Evolutionary conservation across 2,113 vertebrate species (phyloP), one percentile per base, ranked within the genome.

Genomic region (Colinus virginianus): DNA sequence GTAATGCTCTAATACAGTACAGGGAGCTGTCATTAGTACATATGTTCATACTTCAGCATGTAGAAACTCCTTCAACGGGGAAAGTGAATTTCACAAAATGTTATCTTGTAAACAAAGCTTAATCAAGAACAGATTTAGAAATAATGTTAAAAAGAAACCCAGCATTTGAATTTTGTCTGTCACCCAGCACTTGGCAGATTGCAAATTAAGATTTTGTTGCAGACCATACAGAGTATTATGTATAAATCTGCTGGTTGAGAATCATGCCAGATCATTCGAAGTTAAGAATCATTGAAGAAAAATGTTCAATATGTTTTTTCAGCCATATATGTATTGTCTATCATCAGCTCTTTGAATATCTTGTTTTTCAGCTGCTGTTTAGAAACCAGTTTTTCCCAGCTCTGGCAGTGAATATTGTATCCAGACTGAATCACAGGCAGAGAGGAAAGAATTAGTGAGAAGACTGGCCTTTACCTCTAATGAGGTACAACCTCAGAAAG

Each of bases 41-140:
- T 85, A 85, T 92, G 93, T 94, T 93, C 63, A 85, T 49, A 48
- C 42, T 82, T n/a, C 28, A 28, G 87, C 40, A 38, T n/a, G 38
- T 59, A 85, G 63, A 77, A 90, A 74, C 17, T 74, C 30, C 42
- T 66, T 58, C 75, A 59, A 42, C 42, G 55, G 15, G 12, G 49
- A 87, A 67, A 0, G 0, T 82, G 75, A 67, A 43, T 32, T 30
- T 77, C 74, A 63, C 23, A 40, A 55, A 89, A 70, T 30, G 38
- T 66, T 94, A 42, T 68, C 84, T 92, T 16, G 4, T 59, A 75
- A 91, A 43, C 8, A 85, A 70, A 79, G 87, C 21, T 6, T 2
- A 90, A 75, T 46, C 32, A 63, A 51, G 46, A 67, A 67, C 43
- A 25, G 71, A 88, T 83, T 95, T 84, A 87, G 87, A 77, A 90